Evolutionary conservation across 1,140 invertebrate genomes (phyloP).

Genomic region (Anthonomus grandis): DNA sequence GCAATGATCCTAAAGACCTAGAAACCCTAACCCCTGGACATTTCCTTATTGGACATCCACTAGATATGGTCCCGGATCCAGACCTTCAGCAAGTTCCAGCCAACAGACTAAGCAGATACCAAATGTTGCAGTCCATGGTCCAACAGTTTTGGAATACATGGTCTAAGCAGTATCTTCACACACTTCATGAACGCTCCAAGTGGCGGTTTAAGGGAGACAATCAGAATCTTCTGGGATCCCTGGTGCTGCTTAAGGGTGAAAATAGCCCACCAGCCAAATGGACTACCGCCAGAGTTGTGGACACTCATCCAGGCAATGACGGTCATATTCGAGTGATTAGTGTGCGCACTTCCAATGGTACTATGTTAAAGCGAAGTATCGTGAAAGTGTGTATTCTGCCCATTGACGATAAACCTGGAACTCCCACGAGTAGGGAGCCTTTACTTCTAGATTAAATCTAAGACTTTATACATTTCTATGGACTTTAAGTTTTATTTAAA

Average conservation of each 20-base stretch:
- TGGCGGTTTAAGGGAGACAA: slow-evolving; percentile 1
- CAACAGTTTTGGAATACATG: slow-evolving; percentile 40
- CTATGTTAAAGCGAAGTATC: neutral
- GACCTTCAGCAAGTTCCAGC: slow-evolving; percentile 4
- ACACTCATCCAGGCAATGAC: neutral
- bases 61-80: slow-evolving; percentile 13
- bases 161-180: slow-evolving; percentile 32
- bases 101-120: slow-evolving; percentile 16
- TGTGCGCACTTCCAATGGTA: neutral
- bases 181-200: slow-evolving; percentile 30
- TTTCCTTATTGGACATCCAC: slow-evolving; percentile 27
- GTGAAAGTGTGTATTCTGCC: neutral
- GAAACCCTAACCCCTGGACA: slow-evolving; percentile 29
- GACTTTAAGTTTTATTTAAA: too few species aligned
- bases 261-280: slow-evolving; percentile 33
- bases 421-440: too few species aligned
- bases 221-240: neutral
- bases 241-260: slow-evolving; percentile 37
- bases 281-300: slow-evolving; percentile 35
- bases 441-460: too few species aligned
- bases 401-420: too few species aligned
- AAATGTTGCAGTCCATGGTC: slow-evolving; percentile 13
- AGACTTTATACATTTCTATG: too few species aligned
- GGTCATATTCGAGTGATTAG: slow-evolving; percentile 24
- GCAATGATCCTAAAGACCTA: slow-evolving; percentile 30